phyloP scores from a whole-genome alignment of 2,888 invertebrate species.

The Tinea trinotella region DNA sequence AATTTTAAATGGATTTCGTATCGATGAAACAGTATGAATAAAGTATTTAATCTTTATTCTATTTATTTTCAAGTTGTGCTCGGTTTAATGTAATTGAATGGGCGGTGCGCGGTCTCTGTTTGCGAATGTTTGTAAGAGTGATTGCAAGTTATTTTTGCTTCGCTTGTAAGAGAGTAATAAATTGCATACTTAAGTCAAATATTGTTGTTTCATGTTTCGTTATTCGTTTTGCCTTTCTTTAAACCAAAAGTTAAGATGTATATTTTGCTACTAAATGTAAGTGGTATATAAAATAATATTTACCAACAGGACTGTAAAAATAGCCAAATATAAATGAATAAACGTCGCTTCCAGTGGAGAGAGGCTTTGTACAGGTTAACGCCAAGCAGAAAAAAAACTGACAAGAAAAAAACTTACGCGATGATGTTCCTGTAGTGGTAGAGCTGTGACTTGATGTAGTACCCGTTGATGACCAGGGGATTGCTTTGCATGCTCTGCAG shows the following conservation, averaged over 20 bases:
- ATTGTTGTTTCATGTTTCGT: neutral
- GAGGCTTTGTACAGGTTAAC: too few relatives aligned
- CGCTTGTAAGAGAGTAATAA: neutral
- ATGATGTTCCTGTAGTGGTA: constrained; percentile 73
- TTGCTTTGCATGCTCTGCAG: constrained; percentile 48
- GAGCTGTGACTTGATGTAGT: constrained; percentile 72
- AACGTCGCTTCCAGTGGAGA: neutral
- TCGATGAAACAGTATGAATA: neutral
- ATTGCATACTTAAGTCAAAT: neutral
- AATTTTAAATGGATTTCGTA: neutral
- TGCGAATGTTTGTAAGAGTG: neutral
- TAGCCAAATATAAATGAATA: neutral
- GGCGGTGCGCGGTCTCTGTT: neutral
- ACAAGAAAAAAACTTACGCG: too few relatives aligned
- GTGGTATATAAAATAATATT: too few relatives aligned
- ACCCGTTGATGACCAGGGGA: constrained; percentile 58
- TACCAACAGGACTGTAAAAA: neutral
- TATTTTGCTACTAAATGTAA: too few relatives aligned
- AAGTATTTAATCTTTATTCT: neutral
- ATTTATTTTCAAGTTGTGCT: neutral
- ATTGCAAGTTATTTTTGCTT: constrained; percentile 1
- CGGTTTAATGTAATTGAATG: neutral
- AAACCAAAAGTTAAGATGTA: neutral
- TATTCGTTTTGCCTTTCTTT: neutral
- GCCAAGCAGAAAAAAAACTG: too few relatives aligned